Evolutionary conservation across 2,797 vertebrate genomes (phyloP).

Genomic region (Podarcis lilfordi): DNA sequence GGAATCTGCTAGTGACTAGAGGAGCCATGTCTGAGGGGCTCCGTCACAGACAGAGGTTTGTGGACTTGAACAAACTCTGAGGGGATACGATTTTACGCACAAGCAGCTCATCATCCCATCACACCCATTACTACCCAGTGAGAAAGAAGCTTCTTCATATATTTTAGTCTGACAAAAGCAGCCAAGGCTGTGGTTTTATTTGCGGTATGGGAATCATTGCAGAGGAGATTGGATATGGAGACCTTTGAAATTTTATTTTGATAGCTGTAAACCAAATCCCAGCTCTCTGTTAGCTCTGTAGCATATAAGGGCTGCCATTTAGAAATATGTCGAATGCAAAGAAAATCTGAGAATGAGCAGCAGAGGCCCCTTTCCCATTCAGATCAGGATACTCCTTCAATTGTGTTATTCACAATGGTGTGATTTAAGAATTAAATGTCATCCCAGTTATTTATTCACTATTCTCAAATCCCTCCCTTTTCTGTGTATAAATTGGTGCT

Average conservation of each 20-base stretch:
- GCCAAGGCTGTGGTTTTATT: too few species aligned
- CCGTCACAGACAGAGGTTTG: too few species aligned
- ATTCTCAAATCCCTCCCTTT: constrained; percentile 19
- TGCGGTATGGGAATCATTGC: neutral
- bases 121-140: too few species aligned
- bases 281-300: neutral
- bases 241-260: neutral
- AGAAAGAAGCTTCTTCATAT: too few species aligned
- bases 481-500: constrained; percentile 41
- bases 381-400: constrained; percentile 29
- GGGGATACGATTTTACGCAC: too few species aligned
- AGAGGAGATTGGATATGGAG: neutral
- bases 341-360: neutral
- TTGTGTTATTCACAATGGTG: constrained; percentile 21
- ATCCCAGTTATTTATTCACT: constrained; percentile 41
- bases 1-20: too few species aligned
- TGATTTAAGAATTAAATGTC: constrained; percentile 42
- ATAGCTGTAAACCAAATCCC: neutral
- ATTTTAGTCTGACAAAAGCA: too few species aligned
- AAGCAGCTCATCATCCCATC: too few species aligned
- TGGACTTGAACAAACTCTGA: too few species aligned
- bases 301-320: neutral
- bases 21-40: too few species aligned
- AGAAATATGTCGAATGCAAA: neutral
- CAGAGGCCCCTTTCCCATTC: constrained; percentile 12